A percentile compares a stretch with the other conserved stretches of the same genome.
phyloP scores from a whole-genome alignment of 2,888 invertebrate species.

The Petrolisthes cinctipes region DNA sequence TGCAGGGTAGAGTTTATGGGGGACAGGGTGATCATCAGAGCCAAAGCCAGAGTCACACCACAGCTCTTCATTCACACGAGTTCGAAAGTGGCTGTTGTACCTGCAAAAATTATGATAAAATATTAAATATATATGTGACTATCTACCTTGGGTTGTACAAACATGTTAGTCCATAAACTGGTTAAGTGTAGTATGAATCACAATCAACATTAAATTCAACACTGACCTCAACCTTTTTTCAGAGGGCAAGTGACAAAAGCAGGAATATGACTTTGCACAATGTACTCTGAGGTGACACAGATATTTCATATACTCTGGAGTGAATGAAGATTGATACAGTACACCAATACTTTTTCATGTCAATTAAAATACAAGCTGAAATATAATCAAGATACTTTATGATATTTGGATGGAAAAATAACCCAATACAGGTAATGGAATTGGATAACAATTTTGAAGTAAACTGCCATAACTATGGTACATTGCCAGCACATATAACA shows the following conservation, averaged over 20 bases:
- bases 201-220: background rate
- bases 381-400: no score
- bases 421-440: no score
- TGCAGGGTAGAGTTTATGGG: slow-evolving; percentile 31
- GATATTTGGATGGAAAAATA: no score
- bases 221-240: background rate
- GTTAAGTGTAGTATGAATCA: background rate
- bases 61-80: slow-evolving; percentile 58
- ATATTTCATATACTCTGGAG: no score
- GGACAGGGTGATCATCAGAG: slow-evolving; percentile 45
- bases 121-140: background rate
- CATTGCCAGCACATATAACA: no score
- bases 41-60: slow-evolving; percentile 64
- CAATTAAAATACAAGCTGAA: no score
- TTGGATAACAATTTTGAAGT: no score
- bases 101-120: slow-evolving; percentile 24
- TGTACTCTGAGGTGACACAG: no score
- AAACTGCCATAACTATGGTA: no score
- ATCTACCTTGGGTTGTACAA: background rate
- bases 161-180: background rate
- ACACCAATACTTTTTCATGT: no score
- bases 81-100: slow-evolving; percentile 59
- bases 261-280: no score
- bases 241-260: background rate
- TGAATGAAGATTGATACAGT: no score